These are phyloP conservation scores for Ophioderma brevispina DNA, from an alignment of 35 echinoderm and acorn worm genomes.

Conservation along the genomic window DNA sequence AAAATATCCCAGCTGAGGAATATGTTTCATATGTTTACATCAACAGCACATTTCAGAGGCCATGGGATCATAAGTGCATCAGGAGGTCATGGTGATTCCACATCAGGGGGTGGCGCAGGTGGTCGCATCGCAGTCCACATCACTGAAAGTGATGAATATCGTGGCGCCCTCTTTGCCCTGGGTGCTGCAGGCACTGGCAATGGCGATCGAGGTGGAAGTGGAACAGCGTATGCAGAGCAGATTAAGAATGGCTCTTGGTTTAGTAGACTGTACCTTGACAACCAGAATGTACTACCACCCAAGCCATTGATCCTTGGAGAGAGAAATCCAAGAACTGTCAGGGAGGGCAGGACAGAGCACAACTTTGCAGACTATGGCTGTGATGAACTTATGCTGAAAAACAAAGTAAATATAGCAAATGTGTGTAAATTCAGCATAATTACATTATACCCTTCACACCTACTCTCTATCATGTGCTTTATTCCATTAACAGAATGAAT, in stretches of 20 bases:
- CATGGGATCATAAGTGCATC: slow-evolving; percentile 65
- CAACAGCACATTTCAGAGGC: slow-evolving; percentile 81
- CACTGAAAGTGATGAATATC: slow-evolving; percentile 65
- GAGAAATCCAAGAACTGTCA: slow-evolving; percentile 59
- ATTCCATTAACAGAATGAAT: no score
- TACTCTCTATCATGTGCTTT: no score
- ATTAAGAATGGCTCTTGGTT: slow-evolving; percentile 55
- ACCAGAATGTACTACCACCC: slow-evolving; percentile 51
- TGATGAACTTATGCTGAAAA: slow-evolving; percentile 80
- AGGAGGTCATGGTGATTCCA: slow-evolving; percentile 60
- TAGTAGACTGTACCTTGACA: slow-evolving; percentile 79
- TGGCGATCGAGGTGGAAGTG: slow-evolving; percentile 69
- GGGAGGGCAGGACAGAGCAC: slow-evolving; percentile 50
- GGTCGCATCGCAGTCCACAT: slow-evolving; percentile 90
- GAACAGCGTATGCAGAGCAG: slow-evolving; percentile 87
- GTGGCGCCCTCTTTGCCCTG: slow-evolving; percentile 55
- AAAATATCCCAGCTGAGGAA: no score
- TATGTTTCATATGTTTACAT: no score
- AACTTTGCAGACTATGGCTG: slow-evolving; percentile 77
- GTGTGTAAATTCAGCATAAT: no score
- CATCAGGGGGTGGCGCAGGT: slow-evolving; percentile 78
- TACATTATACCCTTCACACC: no score
- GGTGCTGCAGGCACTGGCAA: slow-evolving; percentile 47
- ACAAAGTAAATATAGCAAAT: slow-evolving; percentile 60
- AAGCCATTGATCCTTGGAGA: slow-evolving; percentile 69